These are phyloP conservation scores for Sebastes steindachneri DNA, from an alignment of 2,797 vertebrate species.

Conservation along the genomic window DNA sequence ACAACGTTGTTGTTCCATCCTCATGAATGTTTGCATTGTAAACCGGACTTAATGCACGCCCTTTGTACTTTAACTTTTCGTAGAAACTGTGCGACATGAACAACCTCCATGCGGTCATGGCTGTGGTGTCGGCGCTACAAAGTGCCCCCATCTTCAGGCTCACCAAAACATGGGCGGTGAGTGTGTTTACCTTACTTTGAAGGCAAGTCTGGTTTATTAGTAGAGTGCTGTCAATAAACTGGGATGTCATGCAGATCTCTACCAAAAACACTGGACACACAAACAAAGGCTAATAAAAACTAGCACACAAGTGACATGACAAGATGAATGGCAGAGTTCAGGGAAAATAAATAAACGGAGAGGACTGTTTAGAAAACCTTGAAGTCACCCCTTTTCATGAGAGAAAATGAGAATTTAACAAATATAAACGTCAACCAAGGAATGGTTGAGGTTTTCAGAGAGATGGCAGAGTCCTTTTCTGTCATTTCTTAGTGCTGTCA, in stretches of 20 bases:
- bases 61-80: constrained; percentile 3
- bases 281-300: constrained; percentile 18
- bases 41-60: neutral
- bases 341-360: neutral
- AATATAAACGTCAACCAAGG: neutral
- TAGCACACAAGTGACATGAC: constrained; percentile 10
- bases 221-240: constrained; percentile 12
- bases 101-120: constrained; percentile 98
- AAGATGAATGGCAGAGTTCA: neutral
- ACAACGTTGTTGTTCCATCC: neutral
- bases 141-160: constrained; percentile 98
- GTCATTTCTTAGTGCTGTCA: neutral
- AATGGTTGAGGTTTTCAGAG: neutral
- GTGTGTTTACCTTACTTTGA: constrained; percentile 66
- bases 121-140: constrained; percentile 95
- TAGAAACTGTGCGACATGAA: constrained; percentile 98
- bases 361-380: neutral
- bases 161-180: constrained; percentile 98
- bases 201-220: constrained; percentile 14
- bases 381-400: neutral
- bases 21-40: neutral
- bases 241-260: neutral
- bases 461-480: neutral
- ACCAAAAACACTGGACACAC: neutral
- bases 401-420: neutral